Evolutionary conservation across 2,113 vertebrate species (phyloP).

Genomic region (Cottus gobio): DNA sequence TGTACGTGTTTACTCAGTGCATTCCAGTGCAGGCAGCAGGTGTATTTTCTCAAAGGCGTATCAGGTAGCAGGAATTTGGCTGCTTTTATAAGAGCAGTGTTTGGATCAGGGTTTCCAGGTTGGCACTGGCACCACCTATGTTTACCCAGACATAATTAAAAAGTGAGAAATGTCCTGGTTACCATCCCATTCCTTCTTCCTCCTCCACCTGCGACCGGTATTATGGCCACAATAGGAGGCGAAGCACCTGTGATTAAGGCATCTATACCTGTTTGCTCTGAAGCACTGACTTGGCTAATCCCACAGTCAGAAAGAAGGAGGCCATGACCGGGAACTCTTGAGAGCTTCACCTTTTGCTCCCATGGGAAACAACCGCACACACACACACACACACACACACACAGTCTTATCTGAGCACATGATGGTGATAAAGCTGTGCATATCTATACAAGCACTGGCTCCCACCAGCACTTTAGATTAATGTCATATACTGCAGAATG

Average conservation of each 20-base stretch:
- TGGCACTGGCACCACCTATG: slow-evolving; percentile 40
- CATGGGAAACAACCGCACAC: slow-evolving; percentile 47
- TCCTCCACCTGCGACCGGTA: slow-evolving; percentile 42
- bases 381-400: slow-evolving; percentile 25
- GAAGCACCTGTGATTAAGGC: slow-evolving; percentile 52
- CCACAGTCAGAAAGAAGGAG: slow-evolving; percentile 47
- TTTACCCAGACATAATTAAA: slow-evolving; percentile 59
- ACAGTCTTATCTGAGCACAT: slow-evolving; percentile 38
- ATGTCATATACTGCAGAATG: neutral
- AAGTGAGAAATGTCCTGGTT: slow-evolving; percentile 31
- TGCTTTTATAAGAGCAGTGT: slow-evolving; percentile 15
- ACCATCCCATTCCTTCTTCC: slow-evolving; percentile 27
- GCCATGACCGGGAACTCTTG: slow-evolving; percentile 18
- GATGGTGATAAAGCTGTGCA: slow-evolving; percentile 21
- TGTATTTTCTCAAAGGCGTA: slow-evolving; percentile 65
- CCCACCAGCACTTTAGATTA: slow-evolving; percentile 2
- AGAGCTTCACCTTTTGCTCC: slow-evolving; percentile 28
- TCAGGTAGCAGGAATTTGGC: slow-evolving; percentile 54
- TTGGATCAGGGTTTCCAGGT: slow-evolving; percentile 22
- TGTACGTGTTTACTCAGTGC: slow-evolving; percentile 56
- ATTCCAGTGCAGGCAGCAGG: slow-evolving; percentile 60
- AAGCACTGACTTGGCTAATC: slow-evolving; percentile 64
- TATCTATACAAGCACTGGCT: neutral
- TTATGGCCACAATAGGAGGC: slow-evolving; percentile 56
- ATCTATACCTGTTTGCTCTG: slow-evolving; percentile 60